Evolutionary conservation across 2,797 vertebrate species (phyloP).

Genomic region (Garrulus glandarius): DNA sequence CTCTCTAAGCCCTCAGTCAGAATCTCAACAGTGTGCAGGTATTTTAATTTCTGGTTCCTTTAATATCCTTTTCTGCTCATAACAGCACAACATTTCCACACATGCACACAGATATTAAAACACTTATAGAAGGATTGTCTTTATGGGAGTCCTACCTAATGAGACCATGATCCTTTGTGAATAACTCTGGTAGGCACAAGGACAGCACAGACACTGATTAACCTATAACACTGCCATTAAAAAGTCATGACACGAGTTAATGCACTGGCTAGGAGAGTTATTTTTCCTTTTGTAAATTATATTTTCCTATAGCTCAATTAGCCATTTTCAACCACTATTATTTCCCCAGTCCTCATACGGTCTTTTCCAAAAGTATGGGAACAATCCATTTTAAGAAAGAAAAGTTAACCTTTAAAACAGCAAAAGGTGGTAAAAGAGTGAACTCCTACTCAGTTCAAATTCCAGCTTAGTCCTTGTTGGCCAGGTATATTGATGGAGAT

Average conservation of each 20-base stretch:
- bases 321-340: background rate
- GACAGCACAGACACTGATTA: constrained; percentile 5
- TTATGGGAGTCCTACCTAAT: constrained; percentile 8
- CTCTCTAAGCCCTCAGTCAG: background rate
- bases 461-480: background rate
- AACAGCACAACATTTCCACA: background rate
- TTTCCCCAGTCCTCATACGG: background rate
- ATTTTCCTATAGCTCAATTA: background rate
- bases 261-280: background rate
- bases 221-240: constrained; percentile 19
- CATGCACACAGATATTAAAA: background rate
- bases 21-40: background rate
- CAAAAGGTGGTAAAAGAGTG: background rate
- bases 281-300: constrained; percentile 5
- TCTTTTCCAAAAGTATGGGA: background rate
- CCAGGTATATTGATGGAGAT: background rate
- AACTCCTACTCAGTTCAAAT: background rate
- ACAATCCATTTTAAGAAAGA: background rate
- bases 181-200: constrained; percentile 7
- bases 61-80: background rate
- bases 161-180: background rate
- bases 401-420: background rate
- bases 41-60: background rate
- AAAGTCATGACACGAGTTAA: constrained; percentile 32
- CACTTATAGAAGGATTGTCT: background rate